These are phyloP conservation scores for Spilarctia lutea DNA, from an alignment of 2,888 invertebrate species.

Conservation along the genomic window DNA sequence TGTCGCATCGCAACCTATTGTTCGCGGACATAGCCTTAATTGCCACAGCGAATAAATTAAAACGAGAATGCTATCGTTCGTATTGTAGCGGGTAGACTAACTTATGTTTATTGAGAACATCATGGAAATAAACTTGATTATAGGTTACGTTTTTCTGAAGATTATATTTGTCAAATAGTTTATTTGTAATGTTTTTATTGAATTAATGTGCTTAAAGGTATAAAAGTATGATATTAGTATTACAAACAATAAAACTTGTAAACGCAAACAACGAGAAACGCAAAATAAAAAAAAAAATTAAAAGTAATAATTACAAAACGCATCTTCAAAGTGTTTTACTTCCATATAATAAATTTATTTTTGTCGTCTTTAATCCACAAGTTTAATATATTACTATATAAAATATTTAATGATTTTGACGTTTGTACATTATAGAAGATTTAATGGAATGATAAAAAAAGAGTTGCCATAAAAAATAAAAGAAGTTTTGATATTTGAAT, in stretches of 20 bases:
- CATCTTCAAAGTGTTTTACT: too few species aligned
- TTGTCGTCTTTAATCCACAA: too few species aligned
- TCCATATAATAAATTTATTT: too few species aligned
- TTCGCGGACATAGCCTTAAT: constrained; percentile 83
- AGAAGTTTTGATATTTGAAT: too few species aligned
- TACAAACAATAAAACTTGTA: background rate
- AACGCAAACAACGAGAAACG: background rate
- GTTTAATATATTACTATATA: background rate
- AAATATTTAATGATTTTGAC: background rate
- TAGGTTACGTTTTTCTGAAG: background rate
- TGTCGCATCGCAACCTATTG: constrained; percentile 82
- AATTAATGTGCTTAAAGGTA: background rate
- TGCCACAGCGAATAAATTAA: constrained; percentile 83
- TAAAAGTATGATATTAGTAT: background rate
- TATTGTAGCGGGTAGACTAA: constrained; percentile 60
- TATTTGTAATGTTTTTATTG: background rate
- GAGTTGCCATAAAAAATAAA: background rate
- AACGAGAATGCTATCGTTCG: constrained; percentile 77
- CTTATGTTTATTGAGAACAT: constrained; percentile 47
- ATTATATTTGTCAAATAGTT: background rate
- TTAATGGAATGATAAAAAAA: accelerated
- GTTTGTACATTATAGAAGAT: background rate
- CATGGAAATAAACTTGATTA: constrained; percentile 1
- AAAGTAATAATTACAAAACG: too few species aligned
- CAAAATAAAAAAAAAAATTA: background rate